Evolutionary conservation across 2,888 invertebrate genomes (phyloP), one percentile per base, ranked within the genome.

Genomic region (Andrena minutula): DNA sequence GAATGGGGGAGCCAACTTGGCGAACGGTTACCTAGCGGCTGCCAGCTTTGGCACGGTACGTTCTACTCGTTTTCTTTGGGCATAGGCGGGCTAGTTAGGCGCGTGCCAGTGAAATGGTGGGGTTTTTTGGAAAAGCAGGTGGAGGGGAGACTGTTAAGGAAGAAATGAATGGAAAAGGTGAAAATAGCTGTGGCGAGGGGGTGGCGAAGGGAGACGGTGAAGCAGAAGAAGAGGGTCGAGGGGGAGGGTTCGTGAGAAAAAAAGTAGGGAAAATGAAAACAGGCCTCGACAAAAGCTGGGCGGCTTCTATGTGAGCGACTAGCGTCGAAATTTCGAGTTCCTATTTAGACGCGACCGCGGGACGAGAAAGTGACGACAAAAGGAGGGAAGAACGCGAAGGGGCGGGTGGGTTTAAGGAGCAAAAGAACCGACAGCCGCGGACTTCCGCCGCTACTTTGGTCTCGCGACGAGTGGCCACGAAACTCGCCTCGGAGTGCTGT

Each of bases 241-340:
- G 26, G 12, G 7, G 2, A 16, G 2, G 0, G 20, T 41, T 12
- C 2, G 6, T 10, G 4, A 68, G 23, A 16, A 0, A 26, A 69
- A 7, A 20, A n/a, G 56, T 4, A 10, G 49, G 41, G 72, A 53
- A 56, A 58, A 69, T 65, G 60, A 71, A 70, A 78, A 65, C 70
- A 66, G 51, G 66, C 30, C 26, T 61, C 60, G 49, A 69, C 64
- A 79, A 77, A 70, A 77, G 64, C 69, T 56, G 41, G 30, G n/a
- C 41, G 26, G 53, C 32, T 49, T 73, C 32, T 28, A 49, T 35
- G 32, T 28, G 65, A 49, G 53, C 12, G 51, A 35, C 12, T n/a
- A 64, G 32, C 61, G 26, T 69, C 68, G 63, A 80, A 79, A 72
- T 81, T 74, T 79, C 73, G 68, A 49, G 63, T 32, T 69, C 64